Evolutionary conservation across 2,888 invertebrate genomes (phyloP).

Genomic region (Phyllotreta cruciferae): DNA sequence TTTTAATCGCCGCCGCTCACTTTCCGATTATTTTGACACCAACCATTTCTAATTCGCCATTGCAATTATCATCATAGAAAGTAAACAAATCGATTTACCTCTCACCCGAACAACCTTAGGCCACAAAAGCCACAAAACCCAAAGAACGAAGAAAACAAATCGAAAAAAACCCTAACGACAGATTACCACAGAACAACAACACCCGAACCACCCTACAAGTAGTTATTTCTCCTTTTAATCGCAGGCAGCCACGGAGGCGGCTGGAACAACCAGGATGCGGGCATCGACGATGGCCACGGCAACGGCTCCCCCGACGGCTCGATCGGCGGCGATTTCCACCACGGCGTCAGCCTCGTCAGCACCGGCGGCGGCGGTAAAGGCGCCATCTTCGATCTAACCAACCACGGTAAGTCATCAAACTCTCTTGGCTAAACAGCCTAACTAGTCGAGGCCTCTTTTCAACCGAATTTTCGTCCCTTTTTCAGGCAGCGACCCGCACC

Average conservation of each 20-base stretch:
- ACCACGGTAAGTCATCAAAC: constrained; percentile 42
- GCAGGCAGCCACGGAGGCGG: constrained; percentile 35
- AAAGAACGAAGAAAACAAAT: too few species aligned
- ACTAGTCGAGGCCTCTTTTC: background rate
- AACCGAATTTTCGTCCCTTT: background rate
- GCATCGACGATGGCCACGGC: constrained; percentile 31
- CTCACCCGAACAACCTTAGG: too few species aligned
- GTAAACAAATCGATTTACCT: too few species aligned
- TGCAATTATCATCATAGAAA: too few species aligned
- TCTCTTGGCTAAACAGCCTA: background rate
- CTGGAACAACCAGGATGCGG: constrained; percentile 31
- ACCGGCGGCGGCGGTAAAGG: constrained; percentile 42
- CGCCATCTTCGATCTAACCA: constrained; percentile 45
- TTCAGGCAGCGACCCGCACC: constrained; percentile 41
- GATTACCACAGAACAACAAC: too few species aligned
- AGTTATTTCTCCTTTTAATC: constrained; percentile 22
- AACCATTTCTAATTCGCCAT: too few species aligned
- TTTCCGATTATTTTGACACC: too few species aligned
- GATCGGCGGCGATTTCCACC: constrained; percentile 47
- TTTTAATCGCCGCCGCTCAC: too few species aligned
- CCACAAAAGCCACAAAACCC: too few species aligned
- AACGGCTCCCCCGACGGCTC: constrained; percentile 38
- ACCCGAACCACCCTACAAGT: too few species aligned
- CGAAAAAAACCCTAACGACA: too few species aligned
- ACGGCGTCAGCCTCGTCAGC: constrained; percentile 48